Evolutionary conservation across 2,113 vertebrate genomes (phyloP).

Genomic region (Alouatta palliata): DNA sequence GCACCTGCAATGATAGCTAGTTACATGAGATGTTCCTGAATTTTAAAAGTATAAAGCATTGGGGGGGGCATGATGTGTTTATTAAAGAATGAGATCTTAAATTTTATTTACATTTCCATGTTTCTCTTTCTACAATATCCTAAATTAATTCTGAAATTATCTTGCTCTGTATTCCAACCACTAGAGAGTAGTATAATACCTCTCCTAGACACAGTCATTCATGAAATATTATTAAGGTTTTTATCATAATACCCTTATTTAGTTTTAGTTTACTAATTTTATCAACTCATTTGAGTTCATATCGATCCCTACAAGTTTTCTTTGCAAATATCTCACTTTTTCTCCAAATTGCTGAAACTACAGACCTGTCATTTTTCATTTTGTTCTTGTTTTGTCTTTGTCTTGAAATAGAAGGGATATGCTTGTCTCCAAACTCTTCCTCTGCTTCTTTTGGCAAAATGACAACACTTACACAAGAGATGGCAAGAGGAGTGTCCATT

Average conservation of each 20-base stretch:
- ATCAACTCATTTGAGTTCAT: not conserved
- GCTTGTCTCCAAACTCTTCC: not conserved
- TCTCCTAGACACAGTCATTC: not conserved
- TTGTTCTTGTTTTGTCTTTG: not conserved
- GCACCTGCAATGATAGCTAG: not conserved
- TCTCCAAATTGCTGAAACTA: not conserved
- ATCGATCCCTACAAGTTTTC: not conserved
- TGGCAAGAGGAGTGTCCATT: not conserved
- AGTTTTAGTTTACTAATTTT: conserved; percentile 20
- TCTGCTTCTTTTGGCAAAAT: not conserved
- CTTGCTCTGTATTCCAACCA: conserved; percentile 4
- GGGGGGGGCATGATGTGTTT: not conserved
- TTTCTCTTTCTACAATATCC: not conserved
- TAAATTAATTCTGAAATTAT: not conserved
- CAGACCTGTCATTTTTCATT: not conserved
- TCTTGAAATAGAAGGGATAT: not conserved
- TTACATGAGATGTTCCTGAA: not conserved
- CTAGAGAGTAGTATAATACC: conserved; percentile 60
- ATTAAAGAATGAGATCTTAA: not conserved
- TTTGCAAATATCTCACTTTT: not conserved
- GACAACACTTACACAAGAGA: not conserved
- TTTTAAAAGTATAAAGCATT: not conserved
- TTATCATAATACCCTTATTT: not conserved
- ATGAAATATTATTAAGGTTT: not conserved
- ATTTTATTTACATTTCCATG: not conserved